Conservation (phyloP, 2,888 invertebrate species). For the Chrysotoxum bicinctum region DNA sequence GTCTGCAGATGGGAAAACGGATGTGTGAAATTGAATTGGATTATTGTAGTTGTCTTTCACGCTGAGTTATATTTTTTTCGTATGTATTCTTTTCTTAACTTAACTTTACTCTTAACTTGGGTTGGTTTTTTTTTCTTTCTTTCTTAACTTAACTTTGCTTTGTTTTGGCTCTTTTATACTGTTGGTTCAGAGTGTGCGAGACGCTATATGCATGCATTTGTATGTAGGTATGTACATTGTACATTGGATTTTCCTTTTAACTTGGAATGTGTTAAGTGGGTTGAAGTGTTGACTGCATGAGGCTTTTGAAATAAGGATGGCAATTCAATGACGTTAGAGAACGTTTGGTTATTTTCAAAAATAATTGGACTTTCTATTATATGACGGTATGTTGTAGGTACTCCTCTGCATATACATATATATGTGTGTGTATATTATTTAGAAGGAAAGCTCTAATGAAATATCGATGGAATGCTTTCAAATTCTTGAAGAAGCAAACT, state of each 20-base stretch:
- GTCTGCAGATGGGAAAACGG: constrained; percentile 29
- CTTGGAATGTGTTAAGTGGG: constrained; percentile 27
- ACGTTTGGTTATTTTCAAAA: constrained; percentile 27
- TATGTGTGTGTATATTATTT: background rate
- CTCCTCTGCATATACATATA: background rate
- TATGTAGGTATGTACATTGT: background rate
- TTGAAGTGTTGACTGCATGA: constrained; percentile 13
- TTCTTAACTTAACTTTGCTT: background rate
- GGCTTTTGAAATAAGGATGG: constrained; percentile 12
- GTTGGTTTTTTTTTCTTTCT: background rate
- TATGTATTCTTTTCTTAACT: background rate
- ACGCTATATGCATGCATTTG: background rate
- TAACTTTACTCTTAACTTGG: background rate
- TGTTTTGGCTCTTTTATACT: background rate
- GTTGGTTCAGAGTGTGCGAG: background rate
- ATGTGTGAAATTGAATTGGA: constrained; percentile 63
- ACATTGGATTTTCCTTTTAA: constrained; percentile 29
- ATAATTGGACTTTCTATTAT: constrained; percentile 56
- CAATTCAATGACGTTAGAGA: constrained; percentile 6
- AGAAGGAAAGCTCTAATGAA: background rate
- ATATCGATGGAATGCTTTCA: constrained; percentile 15
- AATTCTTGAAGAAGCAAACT: constrained; percentile 24
- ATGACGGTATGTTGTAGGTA: background rate
- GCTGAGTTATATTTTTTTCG: constrained; percentile 21
- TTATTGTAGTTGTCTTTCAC: constrained; percentile 59